Evolutionary conservation across 2,113 vertebrate genomes (phyloP).

Genomic region (Hippocampus abdominalis): DNA sequence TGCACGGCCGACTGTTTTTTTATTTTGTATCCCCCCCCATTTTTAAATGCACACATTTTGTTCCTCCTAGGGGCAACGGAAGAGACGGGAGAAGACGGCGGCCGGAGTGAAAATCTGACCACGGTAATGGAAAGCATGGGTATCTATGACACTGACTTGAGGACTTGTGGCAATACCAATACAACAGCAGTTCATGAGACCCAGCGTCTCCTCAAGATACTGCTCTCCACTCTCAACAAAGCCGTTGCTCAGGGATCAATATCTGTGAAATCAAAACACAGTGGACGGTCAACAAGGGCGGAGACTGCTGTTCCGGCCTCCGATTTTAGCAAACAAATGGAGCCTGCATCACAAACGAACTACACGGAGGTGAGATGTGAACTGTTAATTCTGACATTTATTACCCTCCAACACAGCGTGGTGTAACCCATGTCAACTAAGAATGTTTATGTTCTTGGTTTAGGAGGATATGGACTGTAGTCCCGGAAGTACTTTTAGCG

Average conservation of each 20-base stretch:
- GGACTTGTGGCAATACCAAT: constrained; percentile 47
- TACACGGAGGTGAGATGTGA: constrained; percentile 57
- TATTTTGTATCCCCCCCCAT: too few species aligned
- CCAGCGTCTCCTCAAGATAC: constrained; percentile 70
- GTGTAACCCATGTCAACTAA: background rate
- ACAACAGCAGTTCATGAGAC: constrained; percentile 56
- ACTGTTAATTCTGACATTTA: background rate
- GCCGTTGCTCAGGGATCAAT: constrained; percentile 62
- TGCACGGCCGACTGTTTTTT: too few species aligned
- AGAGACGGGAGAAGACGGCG: constrained; percentile 41
- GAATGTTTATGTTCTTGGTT: constrained; percentile 7
- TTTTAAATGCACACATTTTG: background rate
- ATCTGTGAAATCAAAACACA: constrained; percentile 30
- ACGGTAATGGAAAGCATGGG: constrained; percentile 76
- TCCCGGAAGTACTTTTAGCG: constrained; percentile 71
- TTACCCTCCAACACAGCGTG: background rate
- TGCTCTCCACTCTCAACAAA: constrained; percentile 70
- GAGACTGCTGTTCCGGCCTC: constrained; percentile 23
- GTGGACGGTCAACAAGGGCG: constrained; percentile 30
- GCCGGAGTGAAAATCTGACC: constrained; percentile 65
- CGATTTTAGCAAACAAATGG: constrained; percentile 38
- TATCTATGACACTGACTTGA: constrained; percentile 79
- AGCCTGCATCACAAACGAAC: constrained; percentile 50
- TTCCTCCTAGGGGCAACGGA: constrained; percentile 12
- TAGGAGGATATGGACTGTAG: constrained; percentile 81